Evolutionary conservation across 1,140 invertebrate genomes (phyloP).

Genomic region (Lethocerus indicus): DNA sequence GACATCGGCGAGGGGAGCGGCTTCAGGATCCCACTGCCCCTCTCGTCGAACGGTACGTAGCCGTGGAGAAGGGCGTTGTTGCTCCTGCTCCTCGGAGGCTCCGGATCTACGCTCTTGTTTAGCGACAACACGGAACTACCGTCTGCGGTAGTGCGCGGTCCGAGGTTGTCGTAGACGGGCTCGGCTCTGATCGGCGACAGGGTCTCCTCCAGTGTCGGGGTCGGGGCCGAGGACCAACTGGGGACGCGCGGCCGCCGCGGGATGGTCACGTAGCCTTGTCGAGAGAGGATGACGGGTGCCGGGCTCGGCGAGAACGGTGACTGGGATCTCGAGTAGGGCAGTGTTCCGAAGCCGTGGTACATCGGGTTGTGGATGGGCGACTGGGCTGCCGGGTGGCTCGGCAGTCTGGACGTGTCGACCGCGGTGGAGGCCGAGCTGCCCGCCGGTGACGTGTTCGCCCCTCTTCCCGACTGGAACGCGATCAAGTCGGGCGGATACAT

Average conservation of each 20-base stretch:
- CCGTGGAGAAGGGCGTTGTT: constrained; percentile 35
- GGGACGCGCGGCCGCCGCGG: constrained; percentile 62
- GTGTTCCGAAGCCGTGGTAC: constrained; percentile 35
- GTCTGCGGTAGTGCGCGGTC: constrained; percentile 63
- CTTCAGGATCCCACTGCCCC: constrained; percentile 26
- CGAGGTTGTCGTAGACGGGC: constrained; percentile 70
- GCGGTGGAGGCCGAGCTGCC: constrained; percentile 57
- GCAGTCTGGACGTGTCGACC: constrained; percentile 21
- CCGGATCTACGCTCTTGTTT: constrained; percentile 34
- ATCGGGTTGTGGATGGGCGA: constrained; percentile 34
- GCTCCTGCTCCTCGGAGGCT: constrained; percentile 26
- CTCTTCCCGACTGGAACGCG: constrained; percentile 52
- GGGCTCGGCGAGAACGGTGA: constrained; percentile 45
- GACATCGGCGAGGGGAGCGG: constrained; percentile 8
- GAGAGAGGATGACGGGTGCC: constrained; percentile 40
- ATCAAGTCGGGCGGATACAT: constrained; percentile 60
- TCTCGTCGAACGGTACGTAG: constrained; percentile 33
- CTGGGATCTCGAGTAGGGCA: constrained; percentile 52
- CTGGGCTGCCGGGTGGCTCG: constrained; percentile 22
- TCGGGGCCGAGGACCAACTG: constrained; percentile 53
- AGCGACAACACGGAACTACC: constrained; percentile 63
- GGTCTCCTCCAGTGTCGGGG: constrained; percentile 23
- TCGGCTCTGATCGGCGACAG: constrained; percentile 30
- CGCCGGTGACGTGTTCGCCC: constrained; percentile 35
- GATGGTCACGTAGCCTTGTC: constrained; percentile 65